Conservation (phyloP, 2,113 vertebrate species). For the Alexandromys fortis region DNA sequence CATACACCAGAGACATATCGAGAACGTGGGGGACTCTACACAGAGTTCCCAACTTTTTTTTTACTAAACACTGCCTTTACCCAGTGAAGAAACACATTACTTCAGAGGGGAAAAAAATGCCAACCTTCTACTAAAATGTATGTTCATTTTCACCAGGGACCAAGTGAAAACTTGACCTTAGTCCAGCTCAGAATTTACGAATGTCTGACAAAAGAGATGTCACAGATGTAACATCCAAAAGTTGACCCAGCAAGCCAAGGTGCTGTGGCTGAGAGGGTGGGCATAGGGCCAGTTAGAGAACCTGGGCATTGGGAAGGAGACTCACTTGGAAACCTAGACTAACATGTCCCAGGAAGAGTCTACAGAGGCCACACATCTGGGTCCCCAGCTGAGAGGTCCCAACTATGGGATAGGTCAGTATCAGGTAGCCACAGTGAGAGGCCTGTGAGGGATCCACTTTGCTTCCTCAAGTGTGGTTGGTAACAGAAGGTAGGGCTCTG, state of each 20-base stretch:
- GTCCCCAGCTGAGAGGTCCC: not conserved
- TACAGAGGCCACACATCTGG: not conserved
- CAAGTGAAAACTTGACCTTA: constrained; percentile 61
- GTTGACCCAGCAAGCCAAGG: not conserved
- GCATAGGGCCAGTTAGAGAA: not conserved
- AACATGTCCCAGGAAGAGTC: not conserved
- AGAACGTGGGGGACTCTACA: not conserved
- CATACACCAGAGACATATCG: not conserved
- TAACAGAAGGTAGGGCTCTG: not conserved
- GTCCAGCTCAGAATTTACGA: not conserved
- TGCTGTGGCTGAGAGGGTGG: fast-evolving
- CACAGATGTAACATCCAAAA: not conserved
- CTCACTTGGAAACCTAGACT: not conserved
- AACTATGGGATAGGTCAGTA: not conserved
- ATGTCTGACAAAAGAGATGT: not conserved
- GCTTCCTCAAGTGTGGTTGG: not conserved
- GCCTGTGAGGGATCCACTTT: fast-evolving
- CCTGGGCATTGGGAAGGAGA: too few relatives aligned
- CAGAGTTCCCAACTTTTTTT: not conserved
- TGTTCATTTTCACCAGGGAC: constrained; percentile 18
- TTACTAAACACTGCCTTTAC: not conserved
- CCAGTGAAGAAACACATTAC: constrained; percentile 5
- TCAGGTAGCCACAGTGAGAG: not conserved
- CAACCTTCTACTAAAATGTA: not conserved
- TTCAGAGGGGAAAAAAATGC: not conserved